Evolutionary conservation across 2,888 invertebrate genomes (phyloP).

Genomic region (Drosophila limbata): DNA sequence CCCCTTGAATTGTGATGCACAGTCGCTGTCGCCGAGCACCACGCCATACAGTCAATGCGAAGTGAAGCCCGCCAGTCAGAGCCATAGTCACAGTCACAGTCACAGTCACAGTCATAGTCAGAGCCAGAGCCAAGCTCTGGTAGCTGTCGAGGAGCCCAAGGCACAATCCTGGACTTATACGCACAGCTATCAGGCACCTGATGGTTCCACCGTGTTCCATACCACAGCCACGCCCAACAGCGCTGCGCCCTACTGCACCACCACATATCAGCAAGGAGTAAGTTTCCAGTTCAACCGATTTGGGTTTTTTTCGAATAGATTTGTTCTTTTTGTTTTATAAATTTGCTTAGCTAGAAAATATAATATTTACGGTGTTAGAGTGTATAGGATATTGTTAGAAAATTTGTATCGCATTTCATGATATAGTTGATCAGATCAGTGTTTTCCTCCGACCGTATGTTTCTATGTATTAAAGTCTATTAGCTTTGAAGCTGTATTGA

Average conservation of each 20-base stretch:
- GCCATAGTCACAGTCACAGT: constrained; percentile 8
- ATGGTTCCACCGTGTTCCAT: constrained; percentile 84
- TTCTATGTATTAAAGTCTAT: too few species aligned
- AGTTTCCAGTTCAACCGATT: constrained; percentile 31
- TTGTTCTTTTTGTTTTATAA: not conserved
- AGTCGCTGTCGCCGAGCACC: constrained; percentile 81
- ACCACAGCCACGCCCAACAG: constrained; percentile 81
- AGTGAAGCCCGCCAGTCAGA: constrained; percentile 63
- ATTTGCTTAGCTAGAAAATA: too few species aligned
- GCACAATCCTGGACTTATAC: constrained; percentile 82
- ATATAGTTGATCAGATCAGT: too few species aligned
- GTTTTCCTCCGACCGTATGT: too few species aligned
- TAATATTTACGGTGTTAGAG: too few species aligned
- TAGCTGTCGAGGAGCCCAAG: constrained; percentile 73
- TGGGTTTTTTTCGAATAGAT: not conserved
- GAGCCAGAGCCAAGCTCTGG: constrained; percentile 61
- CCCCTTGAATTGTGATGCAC: constrained; percentile 75
- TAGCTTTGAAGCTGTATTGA: too few species aligned
- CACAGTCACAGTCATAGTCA: too few species aligned
- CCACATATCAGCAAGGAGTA: constrained; percentile 86
- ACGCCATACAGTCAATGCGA: constrained; percentile 83
- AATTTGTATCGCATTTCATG: too few species aligned
- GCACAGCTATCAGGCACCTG: constrained; percentile 83
- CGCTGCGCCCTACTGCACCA: constrained; percentile 82
- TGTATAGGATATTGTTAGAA: too few species aligned